Percentiles rank a stretch among this genome's conserved stretches.
These are phyloP conservation scores for Origma solitaria DNA, from an alignment of 2,113 vertebrate species.

Conservation along the genomic window DNA sequence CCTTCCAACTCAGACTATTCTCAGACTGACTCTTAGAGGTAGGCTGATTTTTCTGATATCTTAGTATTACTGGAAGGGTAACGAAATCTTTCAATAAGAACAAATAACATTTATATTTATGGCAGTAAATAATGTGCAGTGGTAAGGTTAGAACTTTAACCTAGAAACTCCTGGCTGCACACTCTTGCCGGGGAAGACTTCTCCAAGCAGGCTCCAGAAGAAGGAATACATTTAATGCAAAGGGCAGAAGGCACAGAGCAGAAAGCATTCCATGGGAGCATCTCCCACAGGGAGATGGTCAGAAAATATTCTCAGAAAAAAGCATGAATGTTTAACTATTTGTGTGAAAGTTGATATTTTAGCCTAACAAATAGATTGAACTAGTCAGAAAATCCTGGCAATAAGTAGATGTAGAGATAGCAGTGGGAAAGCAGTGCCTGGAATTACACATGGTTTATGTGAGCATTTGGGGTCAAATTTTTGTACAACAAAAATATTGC, in stretches of 20 bases:
- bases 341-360: background rate
- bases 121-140: background rate
- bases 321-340: background rate
- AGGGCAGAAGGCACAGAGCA: background rate
- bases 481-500: constrained; percentile 10
- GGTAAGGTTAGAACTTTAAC: background rate
- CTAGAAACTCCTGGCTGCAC: background rate
- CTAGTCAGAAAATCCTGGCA: background rate
- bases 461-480: background rate
- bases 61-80: background rate
- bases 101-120: background rate
- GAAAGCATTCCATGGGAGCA: background rate
- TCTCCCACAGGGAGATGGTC: background rate
- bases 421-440: background rate
- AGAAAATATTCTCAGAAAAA: background rate
- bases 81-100: background rate
- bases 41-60: background rate
- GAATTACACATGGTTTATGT: background rate
- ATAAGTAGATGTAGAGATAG: background rate
- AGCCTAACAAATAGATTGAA: background rate
- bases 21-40: background rate
- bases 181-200: background rate
- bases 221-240: background rate
- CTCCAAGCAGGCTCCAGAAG: background rate
- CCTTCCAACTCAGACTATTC: background rate